These are phyloP conservation scores for Hozukius guyotensis DNA, from an alignment of 2,797 vertebrate species.

Conservation along the genomic window DNA sequence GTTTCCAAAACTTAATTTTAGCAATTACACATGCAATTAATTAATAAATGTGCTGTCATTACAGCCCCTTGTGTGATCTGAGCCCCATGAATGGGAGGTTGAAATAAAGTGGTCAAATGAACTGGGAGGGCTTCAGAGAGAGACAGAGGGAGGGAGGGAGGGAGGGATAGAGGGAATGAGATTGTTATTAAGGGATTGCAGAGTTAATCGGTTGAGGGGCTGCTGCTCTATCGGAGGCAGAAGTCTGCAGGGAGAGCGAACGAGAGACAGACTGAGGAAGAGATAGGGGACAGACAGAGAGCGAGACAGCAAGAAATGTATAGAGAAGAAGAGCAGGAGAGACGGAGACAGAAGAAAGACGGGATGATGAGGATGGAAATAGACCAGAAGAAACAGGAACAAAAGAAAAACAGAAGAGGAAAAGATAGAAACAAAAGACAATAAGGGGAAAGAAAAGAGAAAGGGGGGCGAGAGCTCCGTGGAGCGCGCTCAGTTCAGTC, in stretches of 20 bases:
- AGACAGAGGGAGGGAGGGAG: slow-evolving; percentile 55
- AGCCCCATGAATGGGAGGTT: slow-evolving; percentile 76
- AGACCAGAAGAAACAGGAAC: slow-evolving; percentile 40
- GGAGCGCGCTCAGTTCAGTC: slow-evolving; percentile 57
- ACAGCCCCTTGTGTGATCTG: slow-evolving; percentile 84
- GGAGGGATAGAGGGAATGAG: slow-evolving; percentile 72
- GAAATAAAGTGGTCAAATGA: slow-evolving; percentile 81
- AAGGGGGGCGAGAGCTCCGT: slow-evolving; percentile 1
- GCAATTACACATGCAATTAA: slow-evolving; percentile 90
- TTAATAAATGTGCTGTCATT: slow-evolving; percentile 90
- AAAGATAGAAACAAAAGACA: slow-evolving; percentile 57
- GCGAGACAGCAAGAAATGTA: slow-evolving; percentile 3
- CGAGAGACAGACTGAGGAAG: slow-evolving; percentile 57
- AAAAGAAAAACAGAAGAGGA: slow-evolving; percentile 51
- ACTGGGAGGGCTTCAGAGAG: slow-evolving; percentile 76
- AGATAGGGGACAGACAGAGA: slow-evolving; percentile 53
- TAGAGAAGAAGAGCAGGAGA: slow-evolving; percentile 1
- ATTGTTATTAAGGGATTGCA: slow-evolving; percentile 80
- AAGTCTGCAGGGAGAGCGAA: slow-evolving; percentile 67
- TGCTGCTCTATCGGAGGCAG: slow-evolving; percentile 68
- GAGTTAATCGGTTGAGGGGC: slow-evolving; percentile 78
- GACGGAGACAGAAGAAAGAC: slow-evolving; percentile 19
- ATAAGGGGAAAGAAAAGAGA: slow-evolving; percentile 32
- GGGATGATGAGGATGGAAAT: slow-evolving; percentile 24
- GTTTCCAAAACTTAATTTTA: slow-evolving; percentile 89